Evolutionary conservation across 1,140 invertebrate genomes (phyloP), one percentile per base, ranked within the genome.

Genomic region (Drusus annulatus): DNA sequence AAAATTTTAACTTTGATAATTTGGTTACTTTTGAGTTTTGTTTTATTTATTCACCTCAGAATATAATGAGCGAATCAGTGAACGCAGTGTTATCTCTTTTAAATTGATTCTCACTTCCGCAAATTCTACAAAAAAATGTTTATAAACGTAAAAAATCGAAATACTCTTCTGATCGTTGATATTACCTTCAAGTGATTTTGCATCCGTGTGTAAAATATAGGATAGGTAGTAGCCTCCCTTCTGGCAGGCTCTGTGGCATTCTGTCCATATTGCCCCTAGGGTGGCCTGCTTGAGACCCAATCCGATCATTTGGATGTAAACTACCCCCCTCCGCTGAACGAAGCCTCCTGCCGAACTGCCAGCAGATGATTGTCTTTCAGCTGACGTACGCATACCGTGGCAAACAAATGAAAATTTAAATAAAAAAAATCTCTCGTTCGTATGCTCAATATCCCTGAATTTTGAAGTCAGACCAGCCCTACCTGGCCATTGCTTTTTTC

Each of bases 261-360:
- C 36, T 45, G 36, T 45, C 36, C 71, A 28, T 80, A 80, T 80
- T 28, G 80, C 74, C 45, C 80, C 75, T 51, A 25, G 21, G 75
- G 76, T 50, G 63, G 17, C n/a, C 17, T 25, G 52, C 54, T 50
- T 73, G 58, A 65, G 56, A 58, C 19, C 23, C 78, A 80, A 82
- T 82, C 68, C 71, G 81, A 73, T 65, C 78, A 79, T 82, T 80
- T 74, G 73, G 75, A 82, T 82, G 81, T 79, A 82, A 82, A 82
- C 78, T 78, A 74, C 56, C 78, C 31, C 13, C 73, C 36, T 51
- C 50, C 50, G 19, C 75, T 3, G 10, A n/a, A n/a, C n/a, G 25
- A 13, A 15, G 13, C 65, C 28, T 69, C 1, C 16, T 36, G 3
- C 21, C 21, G 36, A 31, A 28, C 25, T 65, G 65, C 65, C 65